Evolutionary conservation across 1,140 invertebrate species (phyloP), one percentile per base, ranked within the genome.

Genomic region (Bombus superbus): DNA sequence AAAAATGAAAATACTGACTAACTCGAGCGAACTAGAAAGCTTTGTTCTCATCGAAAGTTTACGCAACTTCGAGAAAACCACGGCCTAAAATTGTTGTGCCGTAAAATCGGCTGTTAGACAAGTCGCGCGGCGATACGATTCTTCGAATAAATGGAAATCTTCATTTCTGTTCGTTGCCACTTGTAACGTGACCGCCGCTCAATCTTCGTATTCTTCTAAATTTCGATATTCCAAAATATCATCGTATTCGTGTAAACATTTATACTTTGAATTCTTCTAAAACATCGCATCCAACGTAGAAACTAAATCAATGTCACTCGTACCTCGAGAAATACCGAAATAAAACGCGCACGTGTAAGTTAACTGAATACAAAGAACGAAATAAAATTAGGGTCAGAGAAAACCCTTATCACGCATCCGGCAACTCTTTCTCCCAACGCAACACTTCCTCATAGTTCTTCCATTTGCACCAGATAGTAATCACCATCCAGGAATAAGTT

Each of bases 71-170:
- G 72, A 53, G 38, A 71, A 89, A 87, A 77, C 81, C 84, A 76
- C 91, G 89, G 80, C 80, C 88, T 89, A 83, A 90, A 91, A 89
- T 83, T 84, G 83, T 77, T 78, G 42, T 88, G 86, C 84, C 86
- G 87, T 93, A 78, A 93, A 93, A 94, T 93, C 91, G 85, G 76
- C 86, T 90, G 22, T 18, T 10, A 10, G 11, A 6, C 1, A 9
- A 32, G 40, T 62, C 25, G 8, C 32, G 22, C n/a, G 9, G 22
- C n/a, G 9, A 66, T 53, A 32, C 38, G 11, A 84, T 79, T 71
- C 11, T 40, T 44, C 35, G 66, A 79, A 71, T 18, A n/a, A n/a
- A 25, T 59, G 38, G 38, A 73, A 81, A 59, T 73, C 72, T 81
- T 44, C 44, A 73, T 81, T 44, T 40, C 28, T n/a, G 3, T n/a